Percentiles rank a stretch among this genome's conserved stretches.
Conservation (phyloP, 2,113 vertebrate genomes). For the Eretmochelys imbricata region DNA sequence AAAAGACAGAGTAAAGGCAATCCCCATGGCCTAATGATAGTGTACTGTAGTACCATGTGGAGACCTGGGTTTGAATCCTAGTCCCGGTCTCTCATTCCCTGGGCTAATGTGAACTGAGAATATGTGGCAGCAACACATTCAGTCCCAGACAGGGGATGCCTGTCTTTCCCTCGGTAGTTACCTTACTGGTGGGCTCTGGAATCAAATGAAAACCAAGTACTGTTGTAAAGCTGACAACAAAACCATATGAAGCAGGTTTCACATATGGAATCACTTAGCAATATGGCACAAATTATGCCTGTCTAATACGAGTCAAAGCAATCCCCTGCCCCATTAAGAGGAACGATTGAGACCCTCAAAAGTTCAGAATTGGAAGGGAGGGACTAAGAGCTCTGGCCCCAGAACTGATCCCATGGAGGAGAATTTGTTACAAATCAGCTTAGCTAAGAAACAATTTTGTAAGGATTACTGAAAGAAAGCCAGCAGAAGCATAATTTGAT, state of each 20-base stretch:
- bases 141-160: fast-evolving
- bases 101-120: neutral
- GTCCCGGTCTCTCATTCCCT: neutral
- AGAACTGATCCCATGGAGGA: neutral
- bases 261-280: neutral
- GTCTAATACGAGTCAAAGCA: neutral
- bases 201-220: neutral
- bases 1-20: neutral
- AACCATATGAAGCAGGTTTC: neutral
- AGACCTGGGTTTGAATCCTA: neutral
- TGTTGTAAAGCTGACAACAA: neutral
- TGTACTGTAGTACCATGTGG: fast-evolving
- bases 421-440: conserved; percentile 69
- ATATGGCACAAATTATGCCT: neutral
- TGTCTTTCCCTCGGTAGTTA: fast-evolving
- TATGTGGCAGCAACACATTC: fast-evolving
- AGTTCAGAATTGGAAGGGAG: neutral
- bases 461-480: conserved; percentile 43
- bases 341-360: neutral
- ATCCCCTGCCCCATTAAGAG: neutral
- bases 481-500: conserved; percentile 59
- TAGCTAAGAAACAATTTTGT: conserved; percentile 49
- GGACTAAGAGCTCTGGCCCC: neutral
- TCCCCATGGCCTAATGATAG: neutral
- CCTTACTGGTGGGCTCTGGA: neutral